Evolutionary conservation across 2,888 invertebrate species (phyloP), one percentile per base, ranked within the genome.

Genomic region (Scotopteryx bipunctaria): DNA sequence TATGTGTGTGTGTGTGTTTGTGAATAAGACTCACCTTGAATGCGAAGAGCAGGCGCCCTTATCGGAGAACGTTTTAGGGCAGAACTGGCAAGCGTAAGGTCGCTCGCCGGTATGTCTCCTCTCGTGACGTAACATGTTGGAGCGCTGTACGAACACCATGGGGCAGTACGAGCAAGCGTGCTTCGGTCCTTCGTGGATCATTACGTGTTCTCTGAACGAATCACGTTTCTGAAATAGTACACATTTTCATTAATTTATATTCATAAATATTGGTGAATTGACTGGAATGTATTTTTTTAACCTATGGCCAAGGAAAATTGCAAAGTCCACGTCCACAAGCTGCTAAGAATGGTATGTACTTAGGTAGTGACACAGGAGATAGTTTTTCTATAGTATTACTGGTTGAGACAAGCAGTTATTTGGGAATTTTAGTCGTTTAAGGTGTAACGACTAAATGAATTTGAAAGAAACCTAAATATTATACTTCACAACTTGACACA

Each of bases 131-230:
- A 91, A 68, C 83, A 92, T 87, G 79, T 92, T 92, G 50, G 91
- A 92, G 32, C 91, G 88, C 66, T 92, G 92, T 23, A 92, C 92
- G 81, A 92, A 92, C 6, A 91, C 84, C 83, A 91, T 91, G 9
- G 92, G 88, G 66, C 92, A 92, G 75, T 92, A 91, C 19, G 92
- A 91, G 71, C 92, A 92, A 47, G 91, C 91, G 77, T 92, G 92
- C 0, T 91, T 86, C 0, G 92, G 92, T 0, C 92, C 92, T 55
- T 87, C 87, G 83, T 92, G 92, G 57, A 92, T 92, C 57, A 88
- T 81, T 0, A 92, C 72, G 78, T 92, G 92, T 65, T 92, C 92
- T 57, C 91, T 91, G 76, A 82, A 92, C 4, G 92, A 92, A 61
- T 92, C 92, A 41, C 89, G 86, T 60, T 92, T 88, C 91, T 91